Evolutionary conservation across 2,113 vertebrate genomes (phyloP).

Genomic region (Phoxinus phoxinus): DNA sequence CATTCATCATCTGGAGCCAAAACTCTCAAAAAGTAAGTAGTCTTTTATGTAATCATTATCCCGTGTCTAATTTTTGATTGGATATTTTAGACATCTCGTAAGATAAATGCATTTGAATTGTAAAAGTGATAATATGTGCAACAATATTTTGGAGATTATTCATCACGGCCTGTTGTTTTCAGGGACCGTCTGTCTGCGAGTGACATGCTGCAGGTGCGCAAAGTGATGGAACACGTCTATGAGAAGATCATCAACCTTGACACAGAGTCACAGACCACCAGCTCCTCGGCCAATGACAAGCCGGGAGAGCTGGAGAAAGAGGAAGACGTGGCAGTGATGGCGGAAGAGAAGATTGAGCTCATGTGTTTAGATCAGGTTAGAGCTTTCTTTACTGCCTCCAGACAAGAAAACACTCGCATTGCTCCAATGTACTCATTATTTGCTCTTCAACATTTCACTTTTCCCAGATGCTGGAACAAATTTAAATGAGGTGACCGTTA

Average conservation of each 20-base stretch:
- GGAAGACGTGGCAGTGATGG: conserved; percentile 94
- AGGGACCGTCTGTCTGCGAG: conserved; percentile 97
- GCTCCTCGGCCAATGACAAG: conserved; percentile 94
- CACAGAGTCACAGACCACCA: conserved; percentile 95
- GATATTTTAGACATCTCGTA: too few species aligned
- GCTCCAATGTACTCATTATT: conserved; percentile 65
- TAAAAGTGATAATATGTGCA: not conserved
- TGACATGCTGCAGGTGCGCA: conserved; percentile 98
- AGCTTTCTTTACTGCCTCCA: conserved; percentile 69
- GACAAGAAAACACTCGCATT: conserved; percentile 68
- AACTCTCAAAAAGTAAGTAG: conserved; percentile 92
- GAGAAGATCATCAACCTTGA: conserved; percentile 99
- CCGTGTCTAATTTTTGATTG: too few species aligned
- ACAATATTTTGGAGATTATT: not conserved
- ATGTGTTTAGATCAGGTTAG: conserved; percentile 97
- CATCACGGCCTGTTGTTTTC: not conserved
- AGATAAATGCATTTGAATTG: not conserved
- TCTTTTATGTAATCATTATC: conserved; percentile 34
- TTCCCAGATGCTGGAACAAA: not conserved
- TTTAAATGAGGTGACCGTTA: not conserved
- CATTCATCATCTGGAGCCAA: conserved; percentile 98
- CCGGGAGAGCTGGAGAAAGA: conserved; percentile 95
- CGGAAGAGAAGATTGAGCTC: conserved; percentile 98
- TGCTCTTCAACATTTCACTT: conserved; percentile 71
- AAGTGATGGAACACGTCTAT: conserved; percentile 98